A percentile compares a stretch with the other conserved stretches of the same genome.
phyloP scores from a whole-genome alignment of 2,113 vertebrate genomes.

The Coptodon bakossiorum region DNA sequence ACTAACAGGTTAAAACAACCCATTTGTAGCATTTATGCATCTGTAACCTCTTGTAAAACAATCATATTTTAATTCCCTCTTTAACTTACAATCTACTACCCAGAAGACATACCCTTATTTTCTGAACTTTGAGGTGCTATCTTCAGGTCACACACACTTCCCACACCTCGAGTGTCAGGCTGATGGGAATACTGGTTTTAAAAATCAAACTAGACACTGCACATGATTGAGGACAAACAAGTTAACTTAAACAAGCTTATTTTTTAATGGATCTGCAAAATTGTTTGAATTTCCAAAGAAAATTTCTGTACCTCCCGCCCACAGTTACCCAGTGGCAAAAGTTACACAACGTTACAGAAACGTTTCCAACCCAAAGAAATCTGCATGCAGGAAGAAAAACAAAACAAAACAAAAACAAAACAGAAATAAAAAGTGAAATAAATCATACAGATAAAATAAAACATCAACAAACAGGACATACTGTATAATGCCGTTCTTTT shows the following conservation, averaged over 20 bases:
- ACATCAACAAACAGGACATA: constrained; percentile 61
- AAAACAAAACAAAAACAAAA: constrained; percentile 16
- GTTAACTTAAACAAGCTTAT: constrained; percentile 79
- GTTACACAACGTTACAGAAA: constrained; percentile 68
- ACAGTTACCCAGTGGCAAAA: constrained; percentile 67
- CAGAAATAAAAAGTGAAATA: constrained; percentile 34
- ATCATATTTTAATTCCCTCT: background rate
- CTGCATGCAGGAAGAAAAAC: constrained; percentile 66
- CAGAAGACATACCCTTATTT: background rate
- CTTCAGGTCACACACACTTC: background rate
- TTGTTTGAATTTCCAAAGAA: constrained; percentile 77
- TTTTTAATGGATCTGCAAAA: constrained; percentile 83
- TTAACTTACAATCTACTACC: background rate
- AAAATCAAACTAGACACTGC: background rate
- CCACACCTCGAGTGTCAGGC: background rate
- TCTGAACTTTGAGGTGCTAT: background rate
- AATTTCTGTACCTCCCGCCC: constrained; percentile 66
- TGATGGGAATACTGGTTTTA: background rate
- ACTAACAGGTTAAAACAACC: background rate
- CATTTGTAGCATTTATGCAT: background rate
- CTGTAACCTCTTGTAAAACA: background rate
- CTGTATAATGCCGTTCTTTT: constrained; percentile 68
- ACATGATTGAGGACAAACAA: constrained; percentile 60
- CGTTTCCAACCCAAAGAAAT: constrained; percentile 68
- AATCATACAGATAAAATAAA: constrained; percentile 60